Base-by-base conservation (phyloP, 1,140 invertebrate genomes). In the Leptinotarsa undecemlineata region DNA sequence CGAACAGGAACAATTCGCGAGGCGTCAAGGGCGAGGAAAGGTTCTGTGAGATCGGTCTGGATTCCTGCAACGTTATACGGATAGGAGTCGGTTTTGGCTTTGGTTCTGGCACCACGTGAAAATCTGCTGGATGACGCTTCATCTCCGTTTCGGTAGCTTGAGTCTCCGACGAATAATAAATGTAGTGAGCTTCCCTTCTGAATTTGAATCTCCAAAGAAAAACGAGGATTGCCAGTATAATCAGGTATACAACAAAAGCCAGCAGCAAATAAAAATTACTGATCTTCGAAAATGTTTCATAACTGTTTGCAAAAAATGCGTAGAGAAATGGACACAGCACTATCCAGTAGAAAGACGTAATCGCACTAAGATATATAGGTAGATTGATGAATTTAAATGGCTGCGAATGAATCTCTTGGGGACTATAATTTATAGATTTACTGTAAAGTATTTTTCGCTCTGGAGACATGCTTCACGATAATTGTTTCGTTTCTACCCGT, bases 321-420 rank as follows among this genome's bases (percentile, higher is more conserved):
- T 79, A 82, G 5, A 81, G 70, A 11, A 85, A 62, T 3, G 86
- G 86, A 72, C 82, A 81, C 3, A 86, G 21, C 33, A 86, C 57
- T 20, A 87, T 80, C 86, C 86, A 87, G 73, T 84, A 86, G 19
- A 82, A 5, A n/a, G 85, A 68, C 68, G 86, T 86, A 14, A 85
- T 77, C 5, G 82, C 68, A 13, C 81, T 73, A 19, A 72, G 68
- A 48, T 82, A 51, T 47, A 79, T 33, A 11, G 77, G 80, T 51
- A 84, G 78, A 63, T 68, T 47, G 33, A 80, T 76, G 64, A 76
- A 82, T 57, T 74, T 68, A 48, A 82, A 79, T 11, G 80, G 80
- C n/a, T 75, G 75, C 14, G 80, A 81, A 21, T 76, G 42, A 47
- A 72, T 62, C 57, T 77, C 72, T 62, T 81, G 63, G 2, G 79